Evolutionary conservation across 2,113 vertebrate species (phyloP).

Genomic region (Synchiropus splendidus): DNA sequence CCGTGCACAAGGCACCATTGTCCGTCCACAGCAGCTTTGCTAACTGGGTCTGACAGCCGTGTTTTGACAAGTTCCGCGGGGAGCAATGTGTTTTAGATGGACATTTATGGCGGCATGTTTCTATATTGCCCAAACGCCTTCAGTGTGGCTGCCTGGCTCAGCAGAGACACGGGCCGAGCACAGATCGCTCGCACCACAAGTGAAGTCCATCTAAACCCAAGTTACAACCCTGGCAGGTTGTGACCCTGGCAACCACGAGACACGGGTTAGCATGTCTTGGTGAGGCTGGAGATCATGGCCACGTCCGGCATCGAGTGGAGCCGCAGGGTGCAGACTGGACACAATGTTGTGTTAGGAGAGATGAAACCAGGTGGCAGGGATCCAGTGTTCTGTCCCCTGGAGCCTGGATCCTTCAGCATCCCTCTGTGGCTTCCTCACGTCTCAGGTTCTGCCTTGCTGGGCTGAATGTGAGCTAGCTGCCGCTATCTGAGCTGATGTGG

Average conservation of each 20-base stretch:
- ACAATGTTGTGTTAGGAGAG: constrained; percentile 24
- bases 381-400: no score
- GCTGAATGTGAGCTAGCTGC: constrained; percentile 45
- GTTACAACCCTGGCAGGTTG: no score
- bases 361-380: constrained; percentile 6
- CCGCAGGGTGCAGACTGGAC: constrained; percentile 26
- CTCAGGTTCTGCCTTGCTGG: constrained; percentile 14
- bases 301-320: no score
- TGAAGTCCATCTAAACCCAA: no score
- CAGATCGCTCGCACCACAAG: no score
- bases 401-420: not conserved
- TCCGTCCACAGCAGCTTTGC: constrained; percentile 18
- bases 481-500: constrained; percentile 33
- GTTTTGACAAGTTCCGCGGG: constrained; percentile 48
- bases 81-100: constrained; percentile 56
- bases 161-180: no score
- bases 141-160: constrained; percentile 9
- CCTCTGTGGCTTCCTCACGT: constrained; percentile 2
- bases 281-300: no score
- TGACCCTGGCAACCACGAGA: no score
- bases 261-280: no score
- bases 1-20: constrained; percentile 47
- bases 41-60: constrained; percentile 47
- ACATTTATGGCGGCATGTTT: constrained; percentile 53
- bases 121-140: constrained; percentile 22